phyloP scores from a whole-genome alignment of 2,113 vertebrate genomes.

The Centropus bengalensis region DNA sequence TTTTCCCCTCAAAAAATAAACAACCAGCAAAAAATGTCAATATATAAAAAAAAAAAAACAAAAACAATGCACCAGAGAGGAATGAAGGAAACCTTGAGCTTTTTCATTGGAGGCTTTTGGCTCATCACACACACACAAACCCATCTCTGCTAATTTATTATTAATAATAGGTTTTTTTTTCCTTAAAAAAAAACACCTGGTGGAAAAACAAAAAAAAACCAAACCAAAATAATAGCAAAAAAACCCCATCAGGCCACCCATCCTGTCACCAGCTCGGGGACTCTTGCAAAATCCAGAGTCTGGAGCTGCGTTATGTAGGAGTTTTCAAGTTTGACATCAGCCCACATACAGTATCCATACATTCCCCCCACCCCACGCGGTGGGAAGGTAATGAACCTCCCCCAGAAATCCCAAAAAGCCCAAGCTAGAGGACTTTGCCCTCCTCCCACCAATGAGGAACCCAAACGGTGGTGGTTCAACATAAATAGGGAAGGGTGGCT shows the following conservation, averaged over 20 bases:
- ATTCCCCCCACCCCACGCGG: constrained; percentile 70
- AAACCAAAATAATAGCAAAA: background rate
- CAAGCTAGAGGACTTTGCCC: constrained; percentile 79
- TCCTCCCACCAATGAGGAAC: constrained; percentile 71
- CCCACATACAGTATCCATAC: constrained; percentile 80
- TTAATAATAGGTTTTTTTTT: background rate
- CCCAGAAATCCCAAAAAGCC: constrained; percentile 36
- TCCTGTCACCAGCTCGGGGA: constrained; percentile 27
- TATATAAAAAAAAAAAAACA: background rate
- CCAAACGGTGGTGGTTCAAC: constrained; percentile 69
- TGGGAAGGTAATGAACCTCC: constrained; percentile 15
- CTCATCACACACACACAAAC: constrained; percentile 51
- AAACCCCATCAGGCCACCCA: constrained; percentile 11
- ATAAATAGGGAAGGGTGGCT: constrained; percentile 79
- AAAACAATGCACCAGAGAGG: constrained; percentile 41
- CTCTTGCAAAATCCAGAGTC: constrained; percentile 52
- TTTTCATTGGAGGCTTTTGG: constrained; percentile 26
- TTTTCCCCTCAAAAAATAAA: background rate
- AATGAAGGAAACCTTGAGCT: constrained; percentile 32
- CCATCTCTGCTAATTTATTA: constrained; percentile 49
- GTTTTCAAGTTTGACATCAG: constrained; percentile 84
- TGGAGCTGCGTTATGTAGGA: constrained; percentile 33
- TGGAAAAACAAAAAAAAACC: background rate
- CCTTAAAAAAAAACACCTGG: background rate
- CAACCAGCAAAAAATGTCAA: constrained; percentile 53